Percentiles rank a stretch among this genome's conserved stretches.
Conservation (phyloP, 2,888 invertebrate species). For the Synergus laeviventris region DNA sequence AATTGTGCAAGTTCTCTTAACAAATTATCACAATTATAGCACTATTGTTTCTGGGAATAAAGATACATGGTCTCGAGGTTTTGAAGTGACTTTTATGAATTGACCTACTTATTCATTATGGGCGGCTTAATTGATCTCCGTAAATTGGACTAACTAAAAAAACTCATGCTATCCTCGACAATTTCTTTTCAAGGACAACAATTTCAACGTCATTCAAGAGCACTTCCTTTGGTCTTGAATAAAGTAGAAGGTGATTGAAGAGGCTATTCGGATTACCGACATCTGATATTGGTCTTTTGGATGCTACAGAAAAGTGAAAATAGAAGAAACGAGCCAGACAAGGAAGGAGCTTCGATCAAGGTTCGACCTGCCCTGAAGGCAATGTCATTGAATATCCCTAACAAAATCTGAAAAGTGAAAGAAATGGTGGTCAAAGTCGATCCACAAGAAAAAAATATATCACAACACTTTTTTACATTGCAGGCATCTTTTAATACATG, state of each 20-base stretch:
- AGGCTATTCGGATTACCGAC: conserved; percentile 37
- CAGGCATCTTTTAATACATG: not conserved
- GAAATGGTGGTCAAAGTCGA: conserved; percentile 15
- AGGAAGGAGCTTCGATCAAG: conserved; percentile 5
- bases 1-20: not conserved
- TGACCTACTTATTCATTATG: conserved; percentile 18
- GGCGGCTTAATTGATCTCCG: conserved; percentile 21
- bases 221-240: conserved; percentile 15
- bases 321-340: not conserved
- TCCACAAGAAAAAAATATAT: not conserved
- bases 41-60: not conserved
- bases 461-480: not conserved
- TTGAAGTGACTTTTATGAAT: conserved; percentile 5
- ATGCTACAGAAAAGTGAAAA: conserved; percentile 40
- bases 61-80: not conserved
- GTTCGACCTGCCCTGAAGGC: not conserved
- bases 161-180: conserved; percentile 11
- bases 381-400: conserved; percentile 11
- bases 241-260: conserved; percentile 8
- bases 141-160: conserved; percentile 27
- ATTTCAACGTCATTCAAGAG: conserved; percentile 30
- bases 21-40: no score
- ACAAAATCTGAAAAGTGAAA: conserved; percentile 32
- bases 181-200: conserved; percentile 28
- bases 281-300: conserved; percentile 26